Percentiles rank a stretch among this genome's conserved stretches.
Evolutionary conservation across 2,888 invertebrate species (phyloP).

Genomic region (Onthophagus sagittarius): DNA sequence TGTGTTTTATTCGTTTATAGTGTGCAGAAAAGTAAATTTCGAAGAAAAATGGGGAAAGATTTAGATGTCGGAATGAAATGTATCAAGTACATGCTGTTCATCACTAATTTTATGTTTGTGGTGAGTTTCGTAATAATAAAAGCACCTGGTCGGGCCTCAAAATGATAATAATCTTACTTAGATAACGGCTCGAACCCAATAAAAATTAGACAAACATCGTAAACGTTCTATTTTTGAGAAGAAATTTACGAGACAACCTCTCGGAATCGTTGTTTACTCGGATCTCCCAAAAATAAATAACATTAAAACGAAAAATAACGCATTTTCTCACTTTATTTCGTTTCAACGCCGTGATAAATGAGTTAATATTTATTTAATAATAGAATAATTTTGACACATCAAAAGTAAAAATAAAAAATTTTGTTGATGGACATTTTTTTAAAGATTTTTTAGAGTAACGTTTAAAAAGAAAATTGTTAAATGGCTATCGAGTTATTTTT

Average conservation of each 20-base stretch:
- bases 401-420: background rate
- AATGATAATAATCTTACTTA: background rate
- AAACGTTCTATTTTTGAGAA: background rate
- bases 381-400: too few species aligned
- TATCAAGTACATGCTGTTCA: conserved; percentile 63
- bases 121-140: conserved; percentile 47
- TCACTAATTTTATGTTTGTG: conserved; percentile 65
- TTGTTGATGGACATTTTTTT: background rate
- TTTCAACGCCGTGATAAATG: background rate
- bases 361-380: too few species aligned
- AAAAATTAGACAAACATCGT: background rate
- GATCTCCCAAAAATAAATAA: background rate
- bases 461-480: background rate
- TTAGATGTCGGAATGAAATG: conserved; percentile 60
- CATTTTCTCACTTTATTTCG: background rate
- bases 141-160: background rate
- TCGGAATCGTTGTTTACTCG: background rate
- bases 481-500: background rate
- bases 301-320: background rate
- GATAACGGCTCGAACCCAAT: background rate
- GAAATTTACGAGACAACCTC: background rate
- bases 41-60: conserved; percentile 39
- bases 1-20: background rate
- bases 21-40: background rate
- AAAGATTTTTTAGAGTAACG: background rate